These are phyloP conservation scores for Alosa sapidissima DNA, from an alignment of 2,797 vertebrate species.

Conservation along the genomic window DNA sequence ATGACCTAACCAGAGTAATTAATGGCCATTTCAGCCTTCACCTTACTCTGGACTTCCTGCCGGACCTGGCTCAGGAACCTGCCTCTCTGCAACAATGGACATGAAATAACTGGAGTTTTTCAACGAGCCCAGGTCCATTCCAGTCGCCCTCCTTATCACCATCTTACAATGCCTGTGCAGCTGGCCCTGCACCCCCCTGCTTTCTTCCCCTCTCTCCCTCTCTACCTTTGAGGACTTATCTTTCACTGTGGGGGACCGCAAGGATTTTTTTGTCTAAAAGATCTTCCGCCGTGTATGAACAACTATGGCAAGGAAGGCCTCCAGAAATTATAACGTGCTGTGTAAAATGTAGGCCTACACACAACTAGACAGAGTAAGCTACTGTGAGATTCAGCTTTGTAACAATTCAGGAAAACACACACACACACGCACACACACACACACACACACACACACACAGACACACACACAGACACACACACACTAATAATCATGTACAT, in stretches of 20 bases:
- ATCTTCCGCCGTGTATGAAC: conserved; percentile 30
- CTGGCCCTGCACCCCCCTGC: conserved; percentile 45
- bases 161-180: conserved; percentile 46
- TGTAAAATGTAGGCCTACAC: neutral
- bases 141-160: conserved; percentile 54
- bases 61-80: conserved; percentile 53
- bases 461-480: too few relatives aligned
- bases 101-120: conserved; percentile 34
- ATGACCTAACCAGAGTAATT: conserved; percentile 51
- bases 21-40: conserved; percentile 53
- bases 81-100: conserved; percentile 66
- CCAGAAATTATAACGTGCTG: conserved; percentile 29
- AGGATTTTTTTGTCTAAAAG: conserved; percentile 40
- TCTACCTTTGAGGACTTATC: conserved; percentile 46
- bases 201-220: conserved; percentile 39
- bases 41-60: conserved; percentile 74
- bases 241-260: conserved; percentile 37
- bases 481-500: neutral
- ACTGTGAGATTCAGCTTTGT: conserved; percentile 22
- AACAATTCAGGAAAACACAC: conserved; percentile 21
- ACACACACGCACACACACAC: conserved; percentile 19
- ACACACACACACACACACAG: conserved; percentile 19
- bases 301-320: conserved; percentile 32
- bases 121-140: conserved; percentile 53
- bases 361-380: neutral